A percentile compares a stretch with the other conserved stretches of the same genome.
Evolutionary conservation across 1,140 invertebrate genomes (phyloP).

Genomic region (Tribolium madens): DNA sequence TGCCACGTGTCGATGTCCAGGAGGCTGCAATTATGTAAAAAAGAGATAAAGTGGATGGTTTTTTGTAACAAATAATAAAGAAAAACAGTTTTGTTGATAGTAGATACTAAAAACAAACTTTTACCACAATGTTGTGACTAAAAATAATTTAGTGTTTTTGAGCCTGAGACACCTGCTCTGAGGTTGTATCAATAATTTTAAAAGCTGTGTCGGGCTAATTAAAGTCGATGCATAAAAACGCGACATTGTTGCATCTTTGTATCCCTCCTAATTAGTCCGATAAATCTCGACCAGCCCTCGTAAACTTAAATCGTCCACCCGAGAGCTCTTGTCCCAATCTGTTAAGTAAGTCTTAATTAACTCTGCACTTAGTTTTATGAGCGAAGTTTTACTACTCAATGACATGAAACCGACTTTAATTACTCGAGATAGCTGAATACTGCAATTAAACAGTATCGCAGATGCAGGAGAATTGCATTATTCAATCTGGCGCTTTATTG

Average conservation of each 20-base stretch:
- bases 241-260: background rate
- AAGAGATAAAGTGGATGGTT: no score
- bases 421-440: constrained; percentile 46
- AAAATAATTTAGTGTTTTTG: no score
- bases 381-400: constrained; percentile 55
- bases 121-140: no score
- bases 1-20: constrained; percentile 83
- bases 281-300: constrained; percentile 18
- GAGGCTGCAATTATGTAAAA: constrained; percentile 71
- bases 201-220: constrained; percentile 5
- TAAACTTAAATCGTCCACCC: constrained; percentile 30
- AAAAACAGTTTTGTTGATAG: no score
- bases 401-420: constrained; percentile 56
- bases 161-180: background rate
- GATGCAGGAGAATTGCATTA: constrained; percentile 20
- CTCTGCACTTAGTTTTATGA: constrained; percentile 52
- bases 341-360: constrained; percentile 55
- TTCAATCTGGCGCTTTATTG: constrained; percentile 1
- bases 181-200: constrained; percentile 10
- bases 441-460: constrained; percentile 23
- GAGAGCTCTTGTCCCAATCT: constrained; percentile 36
- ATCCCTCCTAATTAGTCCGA: background rate
- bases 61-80: no score
- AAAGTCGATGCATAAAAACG: background rate
- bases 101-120: no score